phyloP scores from a whole-genome alignment of 2,888 invertebrate genomes.

The Anarsia innoxiella region DNA sequence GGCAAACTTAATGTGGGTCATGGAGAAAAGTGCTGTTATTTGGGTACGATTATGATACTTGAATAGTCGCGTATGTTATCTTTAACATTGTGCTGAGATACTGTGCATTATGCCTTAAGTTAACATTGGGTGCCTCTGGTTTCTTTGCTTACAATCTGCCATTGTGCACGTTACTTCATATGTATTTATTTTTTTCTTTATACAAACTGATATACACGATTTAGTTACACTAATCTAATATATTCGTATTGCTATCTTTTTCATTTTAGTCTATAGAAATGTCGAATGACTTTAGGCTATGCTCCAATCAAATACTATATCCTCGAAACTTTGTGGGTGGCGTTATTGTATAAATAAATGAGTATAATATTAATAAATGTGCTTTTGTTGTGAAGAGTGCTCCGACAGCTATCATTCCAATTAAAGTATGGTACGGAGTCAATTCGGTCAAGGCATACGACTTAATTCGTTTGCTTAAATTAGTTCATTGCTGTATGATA shows the following conservation, averaged over 20 bases:
- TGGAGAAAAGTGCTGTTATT: slow-evolving; percentile 55
- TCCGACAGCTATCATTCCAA: slow-evolving; percentile 19
- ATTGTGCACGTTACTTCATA: slow-evolving; percentile 63
- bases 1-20: slow-evolving; percentile 59
- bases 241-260: slow-evolving; percentile 75
- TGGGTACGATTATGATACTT: slow-evolving; percentile 36
- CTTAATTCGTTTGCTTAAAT: too few relatives aligned
- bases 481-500: too few relatives aligned
- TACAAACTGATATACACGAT: slow-evolving; percentile 72
- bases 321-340: slow-evolving; percentile 27
- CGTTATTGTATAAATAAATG: slow-evolving; percentile 21
- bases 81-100: slow-evolving; percentile 65
- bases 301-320: slow-evolving; percentile 38
- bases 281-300: slow-evolving; percentile 56
- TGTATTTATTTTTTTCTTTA: slow-evolving; percentile 63
- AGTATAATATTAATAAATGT: slow-evolving; percentile 16
- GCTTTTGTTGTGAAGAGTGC: slow-evolving; percentile 18
- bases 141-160: slow-evolving; percentile 54
- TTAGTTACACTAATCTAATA: slow-evolving; percentile 72
- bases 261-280: slow-evolving; percentile 72
- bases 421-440: too few relatives aligned
- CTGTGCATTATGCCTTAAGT: slow-evolving; percentile 62
- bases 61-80: slow-evolving; percentile 50
- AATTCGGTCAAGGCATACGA: too few relatives aligned
- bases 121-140: slow-evolving; percentile 59